These are phyloP conservation scores for Galerucella pusilla DNA, from an alignment of 2,888 invertebrate genomes.

Conservation along the genomic window DNA sequence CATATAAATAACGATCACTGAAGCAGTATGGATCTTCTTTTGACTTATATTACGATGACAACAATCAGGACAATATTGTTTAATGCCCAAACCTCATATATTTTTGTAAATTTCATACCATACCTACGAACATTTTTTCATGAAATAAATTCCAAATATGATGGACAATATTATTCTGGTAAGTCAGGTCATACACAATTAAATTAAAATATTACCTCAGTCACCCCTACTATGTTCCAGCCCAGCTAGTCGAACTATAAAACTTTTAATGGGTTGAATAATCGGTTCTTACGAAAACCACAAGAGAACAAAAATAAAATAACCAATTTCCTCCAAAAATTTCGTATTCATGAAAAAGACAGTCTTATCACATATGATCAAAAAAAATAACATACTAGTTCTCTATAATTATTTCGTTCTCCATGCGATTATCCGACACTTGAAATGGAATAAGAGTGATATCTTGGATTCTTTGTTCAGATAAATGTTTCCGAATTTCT, in stretches of 20 bases:
- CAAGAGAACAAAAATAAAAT: constrained; percentile 34
- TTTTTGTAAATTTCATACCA: too few relatives aligned
- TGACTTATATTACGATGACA: too few relatives aligned
- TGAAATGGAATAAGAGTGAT: constrained; percentile 42
- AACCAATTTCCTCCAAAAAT: constrained; percentile 38
- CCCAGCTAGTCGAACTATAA: not conserved
- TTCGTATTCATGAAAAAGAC: constrained; percentile 36
- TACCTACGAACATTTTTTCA: too few relatives aligned
- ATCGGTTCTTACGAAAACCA: constrained; percentile 20
- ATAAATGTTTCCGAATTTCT: constrained; percentile 50
- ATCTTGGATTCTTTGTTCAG: constrained; percentile 50
- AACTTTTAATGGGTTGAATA: not conserved
- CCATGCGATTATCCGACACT: constrained; percentile 30
- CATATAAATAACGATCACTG: too few relatives aligned
- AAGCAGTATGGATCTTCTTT: too few relatives aligned
- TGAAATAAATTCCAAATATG: too few relatives aligned
- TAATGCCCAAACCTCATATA: too few relatives aligned
- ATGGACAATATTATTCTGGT: too few relatives aligned
- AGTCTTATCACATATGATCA: constrained; percentile 36
- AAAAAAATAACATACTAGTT: constrained; percentile 35
- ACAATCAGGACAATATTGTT: too few relatives aligned
- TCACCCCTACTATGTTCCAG: not conserved
- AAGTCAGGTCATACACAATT: too few relatives aligned
- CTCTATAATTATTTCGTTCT: constrained; percentile 36
- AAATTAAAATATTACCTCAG: not conserved